Evolutionary conservation across 2,113 vertebrate species (phyloP).

Genomic region (Falcunculus frontatus): DNA sequence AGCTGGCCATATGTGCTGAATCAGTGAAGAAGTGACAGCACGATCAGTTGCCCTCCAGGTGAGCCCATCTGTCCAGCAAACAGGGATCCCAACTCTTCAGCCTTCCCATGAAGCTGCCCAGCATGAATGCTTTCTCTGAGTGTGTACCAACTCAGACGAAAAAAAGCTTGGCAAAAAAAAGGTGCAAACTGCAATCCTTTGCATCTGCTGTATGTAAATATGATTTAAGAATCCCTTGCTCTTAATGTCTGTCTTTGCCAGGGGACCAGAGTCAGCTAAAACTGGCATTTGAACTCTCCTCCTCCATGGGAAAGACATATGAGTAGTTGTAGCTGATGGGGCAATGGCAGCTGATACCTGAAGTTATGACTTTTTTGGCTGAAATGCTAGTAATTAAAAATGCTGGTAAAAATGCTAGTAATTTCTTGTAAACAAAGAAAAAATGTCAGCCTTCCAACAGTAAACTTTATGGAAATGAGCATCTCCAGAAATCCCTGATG

Average conservation of each 20-base stretch:
- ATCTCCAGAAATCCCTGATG: not conserved
- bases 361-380: not conserved
- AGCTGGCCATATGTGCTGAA: not conserved
- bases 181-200: not conserved
- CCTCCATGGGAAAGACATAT: not conserved
- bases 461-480: not conserved
- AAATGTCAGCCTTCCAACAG: not conserved
- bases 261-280: not conserved
- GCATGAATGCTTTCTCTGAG: not conserved
- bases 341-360: not conserved
- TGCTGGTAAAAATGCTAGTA: not conserved
- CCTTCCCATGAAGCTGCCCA: not conserved
- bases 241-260: not conserved
- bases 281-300: not conserved
- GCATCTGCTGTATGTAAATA: not conserved
- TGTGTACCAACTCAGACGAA: accelerated
- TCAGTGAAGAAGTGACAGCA: not conserved
- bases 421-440: not conserved
- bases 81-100: not conserved
- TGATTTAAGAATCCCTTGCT: not conserved
- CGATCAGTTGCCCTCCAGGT: not conserved
- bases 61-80: not conserved
- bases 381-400: not conserved
- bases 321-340: not conserved
- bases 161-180: not conserved